Evolutionary conservation across 2,113 vertebrate genomes (phyloP).

Genomic region (Rhinogobius similis): DNA sequence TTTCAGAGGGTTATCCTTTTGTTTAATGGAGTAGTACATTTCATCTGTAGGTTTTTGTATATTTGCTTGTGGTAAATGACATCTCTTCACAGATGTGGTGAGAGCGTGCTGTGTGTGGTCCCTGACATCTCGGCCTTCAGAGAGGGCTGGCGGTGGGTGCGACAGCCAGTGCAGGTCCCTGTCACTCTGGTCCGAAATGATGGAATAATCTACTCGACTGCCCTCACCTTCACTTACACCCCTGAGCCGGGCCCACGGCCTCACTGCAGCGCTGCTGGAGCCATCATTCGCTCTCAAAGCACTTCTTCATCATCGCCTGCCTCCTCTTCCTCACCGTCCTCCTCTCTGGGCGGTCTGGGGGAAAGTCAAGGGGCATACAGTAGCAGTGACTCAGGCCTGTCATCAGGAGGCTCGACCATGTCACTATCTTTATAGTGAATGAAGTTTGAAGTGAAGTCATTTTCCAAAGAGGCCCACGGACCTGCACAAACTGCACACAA

Average conservation of each 20-base stretch:
- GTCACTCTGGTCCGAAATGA: constrained; percentile 96
- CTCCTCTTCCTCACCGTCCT: constrained; percentile 68
- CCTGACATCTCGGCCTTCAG: constrained; percentile 97
- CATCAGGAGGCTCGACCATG: constrained; percentile 77
- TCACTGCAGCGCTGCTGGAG: constrained; percentile 93
- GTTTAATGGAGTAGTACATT: too few species aligned
- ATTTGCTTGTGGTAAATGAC: neutral
- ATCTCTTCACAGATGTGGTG: constrained; percentile 83
- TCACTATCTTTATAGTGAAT: constrained; percentile 84
- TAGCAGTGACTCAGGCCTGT: constrained; percentile 83
- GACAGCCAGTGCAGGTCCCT: constrained; percentile 95
- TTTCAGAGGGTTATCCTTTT: too few species aligned
- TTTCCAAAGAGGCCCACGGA: constrained; percentile 56
- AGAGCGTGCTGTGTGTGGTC: constrained; percentile 95
- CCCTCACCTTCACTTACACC: constrained; percentile 97
- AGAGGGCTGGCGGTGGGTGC: constrained; percentile 96
- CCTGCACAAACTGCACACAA: constrained; percentile 36
- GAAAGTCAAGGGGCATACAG: constrained; percentile 83
- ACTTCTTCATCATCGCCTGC: constrained; percentile 87
- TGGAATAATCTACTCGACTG: constrained; percentile 95
- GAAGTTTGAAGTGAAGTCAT: constrained; percentile 11
- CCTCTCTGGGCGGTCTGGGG: constrained; percentile 78
- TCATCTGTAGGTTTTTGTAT: neutral
- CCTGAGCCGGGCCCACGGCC: constrained; percentile 94
- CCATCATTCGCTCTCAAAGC: constrained; percentile 87